Percentiles rank a stretch among this genome's conserved stretches.
Conservation (phyloP, 2,797 vertebrate species). For the Tadarida brasiliensis region DNA sequence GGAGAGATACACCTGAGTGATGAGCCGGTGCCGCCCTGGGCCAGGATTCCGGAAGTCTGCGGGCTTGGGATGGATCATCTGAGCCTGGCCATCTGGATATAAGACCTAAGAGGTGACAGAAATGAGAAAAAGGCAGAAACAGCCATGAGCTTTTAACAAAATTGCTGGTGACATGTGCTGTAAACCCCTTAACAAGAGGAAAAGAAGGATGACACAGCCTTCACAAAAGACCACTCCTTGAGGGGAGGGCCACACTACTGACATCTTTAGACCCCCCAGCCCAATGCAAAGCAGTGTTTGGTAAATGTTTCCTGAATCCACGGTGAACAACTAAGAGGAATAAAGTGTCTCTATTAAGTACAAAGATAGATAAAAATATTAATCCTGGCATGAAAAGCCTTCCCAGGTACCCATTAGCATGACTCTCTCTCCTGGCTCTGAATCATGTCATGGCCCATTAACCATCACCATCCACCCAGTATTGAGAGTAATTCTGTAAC, state of each 20-base stretch:
- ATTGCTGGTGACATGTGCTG: neutral
- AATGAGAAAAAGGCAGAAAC: neutral
- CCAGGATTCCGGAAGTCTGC: slow-evolving; percentile 96
- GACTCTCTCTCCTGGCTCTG: neutral
- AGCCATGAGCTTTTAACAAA: slow-evolving; percentile 15
- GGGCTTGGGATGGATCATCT: slow-evolving; percentile 97
- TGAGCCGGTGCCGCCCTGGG: slow-evolving; percentile 94
- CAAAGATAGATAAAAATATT: neutral
- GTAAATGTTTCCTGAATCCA: neutral
- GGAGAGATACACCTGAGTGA: slow-evolving; percentile 98
- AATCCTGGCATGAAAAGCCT: neutral
- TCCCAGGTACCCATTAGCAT: neutral
- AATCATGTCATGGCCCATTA: neutral
- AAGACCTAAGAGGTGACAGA: slow-evolving; percentile 89
- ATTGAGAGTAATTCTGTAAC: neutral
- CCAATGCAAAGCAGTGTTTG: neutral
- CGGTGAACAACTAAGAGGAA: neutral
- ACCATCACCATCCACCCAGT: neutral
- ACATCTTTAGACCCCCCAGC: neutral
- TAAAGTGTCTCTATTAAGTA: neutral
- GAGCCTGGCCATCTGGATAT: slow-evolving; percentile 97
- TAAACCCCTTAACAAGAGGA: neutral
- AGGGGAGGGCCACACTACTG: neutral
- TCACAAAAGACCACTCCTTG: neutral
- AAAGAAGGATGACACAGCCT: neutral